Base-by-base conservation (phyloP, 1,140 invertebrate species). In the Polypedilum pembai region DNA sequence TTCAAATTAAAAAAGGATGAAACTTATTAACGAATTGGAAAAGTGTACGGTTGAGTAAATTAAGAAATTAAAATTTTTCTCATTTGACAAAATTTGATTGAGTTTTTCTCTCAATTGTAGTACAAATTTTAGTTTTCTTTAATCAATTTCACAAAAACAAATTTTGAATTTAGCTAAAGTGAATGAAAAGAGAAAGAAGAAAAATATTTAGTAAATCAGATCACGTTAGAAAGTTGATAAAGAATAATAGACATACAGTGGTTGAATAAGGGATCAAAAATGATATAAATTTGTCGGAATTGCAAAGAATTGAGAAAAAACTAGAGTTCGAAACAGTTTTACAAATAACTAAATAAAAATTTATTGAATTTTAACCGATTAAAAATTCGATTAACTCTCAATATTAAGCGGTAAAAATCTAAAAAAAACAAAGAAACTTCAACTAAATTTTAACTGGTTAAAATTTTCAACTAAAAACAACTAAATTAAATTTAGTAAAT, bases 61-160 rank as follows among this genome's bases (percentile, higher is more conserved):
- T 56, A 15, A 15, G 10, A 15, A 56, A 95, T 95, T 8, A 98
- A 86, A n/a, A 92, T 93, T 84, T 98, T 98, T 82, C 95, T 95
- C 8, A 95, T 95, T 33, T 33, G 24, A 33, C 24, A 33, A 33
- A 33, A 33, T 5, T 5, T 33, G 24, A 33, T 33, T 33, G 24
- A 33, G 24, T 3, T 33, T 33, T 33, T 33, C 5, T 33, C 5
- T 33, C 24, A 33, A 33, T 33, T 1, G 24, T 5, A 33, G 5
- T 33, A 33, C 1, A 33, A 33, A 33, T 33, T 33, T 33, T 3
- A 33, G 24, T 33, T 33, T 33, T 33, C 24, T 33, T 33, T 33
- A 33, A 33, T 33, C 24, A 33, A 33, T 33, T 33, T 33, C 24
- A 33, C 24, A 3, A 33, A 5, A 3, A 33, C 1, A 33, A 33